Conservation (phyloP, 2,797 vertebrate species). For the Gallinago stenura region DNA sequence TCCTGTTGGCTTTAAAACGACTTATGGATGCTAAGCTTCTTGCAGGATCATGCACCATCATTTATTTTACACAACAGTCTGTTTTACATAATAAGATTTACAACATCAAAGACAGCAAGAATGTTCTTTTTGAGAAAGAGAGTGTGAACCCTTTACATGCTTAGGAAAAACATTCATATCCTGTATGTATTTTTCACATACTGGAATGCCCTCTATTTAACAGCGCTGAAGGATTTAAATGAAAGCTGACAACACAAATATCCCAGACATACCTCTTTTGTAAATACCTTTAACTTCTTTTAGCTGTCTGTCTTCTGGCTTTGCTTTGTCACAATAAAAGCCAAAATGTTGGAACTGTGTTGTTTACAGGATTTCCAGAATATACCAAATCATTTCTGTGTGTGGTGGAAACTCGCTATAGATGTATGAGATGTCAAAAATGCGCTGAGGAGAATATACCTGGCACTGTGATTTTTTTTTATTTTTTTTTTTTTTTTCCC, state of each 20-base stretch:
- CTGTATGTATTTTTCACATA: conserved; percentile 15
- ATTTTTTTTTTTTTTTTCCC: too few species aligned
- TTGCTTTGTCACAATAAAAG: conserved; percentile 18
- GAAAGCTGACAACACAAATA: conserved; percentile 61
- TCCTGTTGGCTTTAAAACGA: conserved; percentile 3
- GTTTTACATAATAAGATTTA: conserved; percentile 64
- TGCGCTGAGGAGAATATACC: neutral
- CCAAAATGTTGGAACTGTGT: neutral
- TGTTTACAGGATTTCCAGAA: conserved; percentile 31
- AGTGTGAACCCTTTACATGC: conserved; percentile 31
- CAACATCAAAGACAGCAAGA: conserved; percentile 56
- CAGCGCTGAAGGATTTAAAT: conserved; percentile 40
- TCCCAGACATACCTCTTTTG: neutral
- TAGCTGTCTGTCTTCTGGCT: neutral
- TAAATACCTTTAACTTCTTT: conserved; percentile 49
- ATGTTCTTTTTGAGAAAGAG: conserved; percentile 40
- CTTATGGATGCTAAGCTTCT: conserved; percentile 32
- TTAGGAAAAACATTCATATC: conserved; percentile 35
- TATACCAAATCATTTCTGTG: neutral
- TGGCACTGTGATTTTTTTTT: neutral
- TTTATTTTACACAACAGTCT: conserved; percentile 52
- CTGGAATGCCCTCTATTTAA: conserved; percentile 19
- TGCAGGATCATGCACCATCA: conserved; percentile 31
- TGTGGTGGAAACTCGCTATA: neutral
- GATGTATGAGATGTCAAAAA: neutral